phyloP scores from a whole-genome alignment of 2,888 invertebrate genomes.

The Drosophila kuntzei region DNA sequence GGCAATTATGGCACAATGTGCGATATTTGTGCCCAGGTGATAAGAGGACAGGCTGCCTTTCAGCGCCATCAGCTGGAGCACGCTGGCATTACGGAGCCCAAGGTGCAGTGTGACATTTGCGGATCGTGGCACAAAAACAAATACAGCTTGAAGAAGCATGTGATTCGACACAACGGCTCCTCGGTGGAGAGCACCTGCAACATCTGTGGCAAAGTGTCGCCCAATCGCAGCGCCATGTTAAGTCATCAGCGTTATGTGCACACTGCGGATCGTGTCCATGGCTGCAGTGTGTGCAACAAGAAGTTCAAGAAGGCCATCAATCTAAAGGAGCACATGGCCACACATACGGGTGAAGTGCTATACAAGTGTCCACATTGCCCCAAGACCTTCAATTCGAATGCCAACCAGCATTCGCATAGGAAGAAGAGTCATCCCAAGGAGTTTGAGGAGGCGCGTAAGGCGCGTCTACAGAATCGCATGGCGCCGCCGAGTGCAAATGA shows the following conservation, averaged over 20 bases:
- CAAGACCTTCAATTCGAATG: slow-evolving; percentile 85
- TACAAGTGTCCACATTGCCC: slow-evolving; percentile 85
- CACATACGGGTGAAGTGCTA: slow-evolving; percentile 84
- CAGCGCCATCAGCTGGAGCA: slow-evolving; percentile 83
- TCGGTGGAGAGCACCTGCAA: slow-evolving; percentile 80
- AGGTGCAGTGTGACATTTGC: slow-evolving; percentile 83
- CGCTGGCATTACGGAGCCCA: slow-evolving; percentile 79
- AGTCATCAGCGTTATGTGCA: slow-evolving; percentile 84
- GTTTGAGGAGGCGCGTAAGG: slow-evolving; percentile 79
- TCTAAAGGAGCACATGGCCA: slow-evolving; percentile 85
- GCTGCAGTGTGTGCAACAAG: slow-evolving; percentile 84
- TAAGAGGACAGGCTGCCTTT: slow-evolving; percentile 83
- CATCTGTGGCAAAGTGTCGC: slow-evolving; percentile 83
- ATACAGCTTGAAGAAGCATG: slow-evolving; percentile 84
- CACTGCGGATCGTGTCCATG: slow-evolving; percentile 77
- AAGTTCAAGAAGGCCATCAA: slow-evolving; percentile 83
- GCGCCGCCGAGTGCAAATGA: slow-evolving; percentile 17
- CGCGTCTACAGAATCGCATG: slow-evolving; percentile 65
- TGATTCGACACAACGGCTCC: slow-evolving; percentile 80
- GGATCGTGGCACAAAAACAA: slow-evolving; percentile 84
- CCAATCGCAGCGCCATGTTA: slow-evolving; percentile 83
- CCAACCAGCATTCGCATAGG: slow-evolving; percentile 85
- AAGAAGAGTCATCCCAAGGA: slow-evolving; percentile 84
- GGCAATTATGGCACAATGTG: slow-evolving; percentile 82
- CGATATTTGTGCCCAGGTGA: slow-evolving; percentile 84